Base-by-base conservation (phyloP, 2,797 vertebrate species). In the Schizopygopsis malacanthus region DNA sequence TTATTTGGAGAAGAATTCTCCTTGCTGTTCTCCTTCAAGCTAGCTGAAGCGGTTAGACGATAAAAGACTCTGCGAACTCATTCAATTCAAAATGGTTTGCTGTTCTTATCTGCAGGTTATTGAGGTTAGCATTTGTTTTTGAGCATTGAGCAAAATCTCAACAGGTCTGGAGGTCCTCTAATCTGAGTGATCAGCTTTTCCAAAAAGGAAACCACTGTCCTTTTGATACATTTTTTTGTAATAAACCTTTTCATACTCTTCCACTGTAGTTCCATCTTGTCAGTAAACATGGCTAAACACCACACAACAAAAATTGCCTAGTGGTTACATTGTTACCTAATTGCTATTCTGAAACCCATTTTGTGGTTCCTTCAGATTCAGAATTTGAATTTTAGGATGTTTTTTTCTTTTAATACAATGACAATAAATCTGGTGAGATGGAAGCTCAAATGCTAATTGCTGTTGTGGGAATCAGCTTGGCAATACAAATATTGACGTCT, bases 1-100 rank as follows among this genome's bases (percentile, higher is more conserved):
- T 78, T 80, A 79, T 88, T 87, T 84, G 88, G 72, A 84, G 79
- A 83, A 85, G 59, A 72, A 76, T 76, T 89, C 76, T 87, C 81
- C 72, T 86, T 86, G 82, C 79, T 16, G 37, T 76, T 87, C 75
- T 75, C 69, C 65, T 63, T 75, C 50, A 84, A 70, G 78, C n/a
- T 59, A 63, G 77, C 61, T 79, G 43, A 85, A 87, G 81, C 86
- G 71, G 81, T 67, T 75, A 61, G 85, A 69, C 28, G 43, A 47
- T 85, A 63, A 82, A 69, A 77, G 43, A 72, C 13, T 50, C n/a
- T 65, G 5, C n/a, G 28, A 28, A 52, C 79, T 85, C 82, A 72
- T 85, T 89, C 86, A 88, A 85, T 73, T 70, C 85, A 28, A 50
- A 77, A 72, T 3, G 1, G 43, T 85, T 71, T 22, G 59, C 43